Percentiles rank a stretch among this genome's conserved stretches.
phyloP scores from a whole-genome alignment of 2,888 invertebrate genomes.

The Acanthosepion esculentum region DNA sequence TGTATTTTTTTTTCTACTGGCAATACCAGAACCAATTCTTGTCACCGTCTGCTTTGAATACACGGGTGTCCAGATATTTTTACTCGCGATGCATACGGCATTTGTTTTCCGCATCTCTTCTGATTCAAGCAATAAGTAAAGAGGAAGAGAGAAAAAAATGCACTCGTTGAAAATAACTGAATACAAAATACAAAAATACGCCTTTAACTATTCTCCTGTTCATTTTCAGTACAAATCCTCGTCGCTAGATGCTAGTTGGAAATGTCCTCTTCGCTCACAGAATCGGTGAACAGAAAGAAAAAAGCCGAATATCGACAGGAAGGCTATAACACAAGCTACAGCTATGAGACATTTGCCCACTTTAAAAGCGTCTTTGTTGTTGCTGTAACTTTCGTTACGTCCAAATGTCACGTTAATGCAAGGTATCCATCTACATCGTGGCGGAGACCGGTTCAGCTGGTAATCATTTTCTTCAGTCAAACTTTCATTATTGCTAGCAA shows the following conservation, averaged over 20 bases:
- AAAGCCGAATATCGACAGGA: background rate
- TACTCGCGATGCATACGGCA: no score
- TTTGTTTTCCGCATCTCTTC: no score
- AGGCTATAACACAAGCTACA: background rate
- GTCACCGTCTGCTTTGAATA: no score
- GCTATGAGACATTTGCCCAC: slow-evolving; percentile 41
- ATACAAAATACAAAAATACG: no score
- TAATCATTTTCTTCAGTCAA: background rate
- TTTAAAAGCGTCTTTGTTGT: background rate
- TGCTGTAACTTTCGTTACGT: background rate
- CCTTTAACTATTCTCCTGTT: no score
- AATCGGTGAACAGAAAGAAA: slow-evolving; percentile 40
- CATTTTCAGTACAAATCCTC: background rate
- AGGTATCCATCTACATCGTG: background rate
- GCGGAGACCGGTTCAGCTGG: background rate
- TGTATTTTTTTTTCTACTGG: no score
- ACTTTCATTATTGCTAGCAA: background rate
- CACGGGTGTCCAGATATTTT: no score
- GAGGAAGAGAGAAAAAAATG: no score
- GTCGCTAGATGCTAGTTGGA: background rate
- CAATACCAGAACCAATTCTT: no score
- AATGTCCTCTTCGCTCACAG: slow-evolving; percentile 34
- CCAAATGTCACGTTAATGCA: background rate
- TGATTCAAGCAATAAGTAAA: no score
- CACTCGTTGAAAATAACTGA: no score